phyloP scores from a whole-genome alignment of 2,888 invertebrate genomes.

The Chaetogeoica ovagalla region DNA sequence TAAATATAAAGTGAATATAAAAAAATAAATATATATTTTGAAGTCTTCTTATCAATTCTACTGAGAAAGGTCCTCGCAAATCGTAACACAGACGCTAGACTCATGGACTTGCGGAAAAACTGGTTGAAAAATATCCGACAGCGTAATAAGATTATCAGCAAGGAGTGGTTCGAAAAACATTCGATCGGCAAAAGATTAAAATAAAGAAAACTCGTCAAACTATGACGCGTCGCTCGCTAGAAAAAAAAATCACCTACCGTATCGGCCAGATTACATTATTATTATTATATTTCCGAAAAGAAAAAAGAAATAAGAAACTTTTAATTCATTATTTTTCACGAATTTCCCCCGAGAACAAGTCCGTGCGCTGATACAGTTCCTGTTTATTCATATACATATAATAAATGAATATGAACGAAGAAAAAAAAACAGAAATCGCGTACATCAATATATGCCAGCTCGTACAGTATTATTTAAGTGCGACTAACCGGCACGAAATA shows the following conservation, averaged over 20 bases:
- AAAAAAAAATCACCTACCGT: not conserved
- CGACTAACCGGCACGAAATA: no score
- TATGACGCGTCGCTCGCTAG: not conserved
- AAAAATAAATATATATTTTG: no score
- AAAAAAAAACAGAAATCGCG: not conserved
- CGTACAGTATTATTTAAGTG: no score
- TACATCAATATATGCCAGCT: no score
- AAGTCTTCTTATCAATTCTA: no score
- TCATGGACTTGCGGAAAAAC: no score
- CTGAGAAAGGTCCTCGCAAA: no score
- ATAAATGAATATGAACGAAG: conserved; percentile 29
- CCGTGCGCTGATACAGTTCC: not conserved
- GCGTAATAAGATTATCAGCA: not conserved
- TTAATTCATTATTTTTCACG: not conserved
- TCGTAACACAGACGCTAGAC: no score
- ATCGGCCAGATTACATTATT: not conserved
- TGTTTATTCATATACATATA: not conserved
- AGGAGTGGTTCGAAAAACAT: not conserved
- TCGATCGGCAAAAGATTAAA: not conserved
- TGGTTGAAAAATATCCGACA: conserved; percentile 6
- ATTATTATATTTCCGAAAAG: not conserved
- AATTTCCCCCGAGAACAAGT: conserved; percentile 29
- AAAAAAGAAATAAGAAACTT: conserved; percentile 19
- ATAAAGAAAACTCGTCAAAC: not conserved
- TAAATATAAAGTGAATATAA: no score